Percentiles rank a stretch among this genome's conserved stretches.
Evolutionary conservation across 2,797 vertebrate species (phyloP).

Genomic region (Glyptemys insculpta): DNA sequence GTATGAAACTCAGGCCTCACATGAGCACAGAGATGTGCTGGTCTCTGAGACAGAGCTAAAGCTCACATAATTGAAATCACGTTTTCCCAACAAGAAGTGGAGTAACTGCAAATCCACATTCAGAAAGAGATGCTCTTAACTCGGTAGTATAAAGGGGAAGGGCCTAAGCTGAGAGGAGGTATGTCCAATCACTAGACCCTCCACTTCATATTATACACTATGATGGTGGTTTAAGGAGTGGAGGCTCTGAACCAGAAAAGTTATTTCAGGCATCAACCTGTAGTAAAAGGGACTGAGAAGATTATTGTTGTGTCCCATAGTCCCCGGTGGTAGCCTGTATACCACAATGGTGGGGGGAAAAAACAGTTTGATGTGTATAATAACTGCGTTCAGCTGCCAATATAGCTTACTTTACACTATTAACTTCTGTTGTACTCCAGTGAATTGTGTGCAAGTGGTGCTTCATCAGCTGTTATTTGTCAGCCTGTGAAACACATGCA

Average conservation of each 20-base stretch:
- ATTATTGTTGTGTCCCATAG: not conserved
- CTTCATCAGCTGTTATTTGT: not conserved
- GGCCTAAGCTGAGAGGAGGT: not conserved
- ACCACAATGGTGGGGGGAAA: rapidly evolving
- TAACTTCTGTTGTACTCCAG: not conserved
- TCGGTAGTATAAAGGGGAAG: not conserved
- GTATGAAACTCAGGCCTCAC: not conserved
- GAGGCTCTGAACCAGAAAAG: not conserved
- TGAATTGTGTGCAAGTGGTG: not conserved
- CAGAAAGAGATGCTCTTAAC: not conserved
- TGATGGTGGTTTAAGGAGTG: no score
- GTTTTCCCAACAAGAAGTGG: not conserved
- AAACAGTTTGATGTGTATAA: not conserved
- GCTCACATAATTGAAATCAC: not conserved
- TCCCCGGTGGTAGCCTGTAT: not conserved
- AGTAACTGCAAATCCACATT: not conserved
- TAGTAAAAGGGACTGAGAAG: not conserved
- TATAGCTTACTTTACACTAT: not conserved
- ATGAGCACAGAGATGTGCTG: not conserved
- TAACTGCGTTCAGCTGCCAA: not conserved
- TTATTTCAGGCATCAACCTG: not conserved
- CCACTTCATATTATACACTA: not conserved
- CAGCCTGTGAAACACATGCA: not conserved
- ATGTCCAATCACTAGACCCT: not conserved
- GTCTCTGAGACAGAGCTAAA: not conserved